Base-by-base conservation (phyloP, 1,140 invertebrate genomes). In the Elymnias hypermnestra region DNA sequence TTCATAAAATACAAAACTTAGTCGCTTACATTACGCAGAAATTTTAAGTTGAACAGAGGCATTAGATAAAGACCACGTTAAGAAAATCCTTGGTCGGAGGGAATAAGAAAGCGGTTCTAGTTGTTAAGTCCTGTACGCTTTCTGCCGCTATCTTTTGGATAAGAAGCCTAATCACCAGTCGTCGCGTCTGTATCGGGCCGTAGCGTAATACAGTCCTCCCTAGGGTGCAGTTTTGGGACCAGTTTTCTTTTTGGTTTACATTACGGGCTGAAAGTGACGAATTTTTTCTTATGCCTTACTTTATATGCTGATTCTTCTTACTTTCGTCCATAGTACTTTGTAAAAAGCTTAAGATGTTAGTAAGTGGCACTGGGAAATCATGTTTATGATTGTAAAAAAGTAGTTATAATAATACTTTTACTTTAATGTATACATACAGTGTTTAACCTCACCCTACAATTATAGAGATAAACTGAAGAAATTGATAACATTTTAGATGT, bases 51-150 rank as follows among this genome's bases (percentile, higher is more conserved):
- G 59, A 72, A 67, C 63, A 56, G 53, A 63, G 55, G 63, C 69
- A 63, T 83, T 83, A 84, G 76, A 84, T 83, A 84, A 49, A 84
- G 74, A 77, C 72, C 65, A 57, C 62, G 59, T 53, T 59, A 72
- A 72, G 75, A 79, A 78, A 79, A 78, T 77, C 68, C 71, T 72
- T 72, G 74, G 67, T 77, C 51, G 70, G 64, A 74, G 65, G 68
- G 78, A 83, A 84, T 83, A 84, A 75, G 76, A 83, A 81, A 82
- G 76, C 64, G 76, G 69, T 82, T 67, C 74, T 83, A 84, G 81
- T 84, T 82, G 77, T 82, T 84, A 84, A 84, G 81, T 84, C 81
- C 83, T 83, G 76, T 71, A 84, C 81, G 81, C 72, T 84, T 84
- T 84, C 72, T 81, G 72, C 72, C 81, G 81, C 78, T 84, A 84